A percentile compares a stretch with the other conserved stretches of the same genome.
Conservation (phyloP, 2,888 invertebrate genomes). For the Drosophila bunnanda region DNA sequence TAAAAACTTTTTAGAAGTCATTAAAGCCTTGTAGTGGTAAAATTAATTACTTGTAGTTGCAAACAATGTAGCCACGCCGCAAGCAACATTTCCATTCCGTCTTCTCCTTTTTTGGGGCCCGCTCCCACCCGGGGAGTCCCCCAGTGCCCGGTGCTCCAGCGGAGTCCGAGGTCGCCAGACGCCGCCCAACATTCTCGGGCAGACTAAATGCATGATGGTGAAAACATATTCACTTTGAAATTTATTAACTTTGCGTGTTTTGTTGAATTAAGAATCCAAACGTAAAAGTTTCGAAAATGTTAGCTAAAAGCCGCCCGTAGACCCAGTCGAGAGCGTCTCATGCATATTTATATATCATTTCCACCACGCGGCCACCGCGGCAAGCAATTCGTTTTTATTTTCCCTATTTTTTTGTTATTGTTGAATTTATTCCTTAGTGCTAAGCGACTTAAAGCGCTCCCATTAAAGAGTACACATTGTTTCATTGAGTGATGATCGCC, state of each 20-base stretch:
- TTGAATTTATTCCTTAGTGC: constrained; percentile 1
- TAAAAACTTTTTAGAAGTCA: constrained; percentile 84
- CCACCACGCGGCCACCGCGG: constrained; percentile 3
- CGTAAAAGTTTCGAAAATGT: constrained; percentile 73
- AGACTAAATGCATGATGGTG: constrained; percentile 77
- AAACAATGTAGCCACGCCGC: constrained; percentile 83
- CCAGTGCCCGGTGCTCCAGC: background rate
- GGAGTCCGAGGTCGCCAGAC: constrained; percentile 36
- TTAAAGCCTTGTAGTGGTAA: constrained; percentile 85
- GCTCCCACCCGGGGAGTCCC: constrained; percentile 5
- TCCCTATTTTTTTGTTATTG: background rate
- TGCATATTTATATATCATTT: constrained; percentile 51
- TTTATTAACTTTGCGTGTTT: constrained; percentile 84
- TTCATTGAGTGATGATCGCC: constrained; percentile 42
- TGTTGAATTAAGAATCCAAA: constrained; percentile 80
- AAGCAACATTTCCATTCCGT: constrained; percentile 75
- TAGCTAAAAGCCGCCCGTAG: constrained; percentile 58
- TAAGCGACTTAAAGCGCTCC: constrained; percentile 36
- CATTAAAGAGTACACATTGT: constrained; percentile 33
- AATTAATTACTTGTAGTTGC: constrained; percentile 85
- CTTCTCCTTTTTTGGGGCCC: constrained; percentile 27
- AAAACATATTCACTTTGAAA: constrained; percentile 81
- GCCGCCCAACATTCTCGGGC: constrained; percentile 42
- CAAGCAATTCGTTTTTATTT: constrained; percentile 18
- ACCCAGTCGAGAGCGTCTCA: constrained; percentile 40